Evolutionary conservation across 2,888 invertebrate species (phyloP), one percentile per base, ranked within the genome.

Genomic region (Lepas anatifera): DNA sequence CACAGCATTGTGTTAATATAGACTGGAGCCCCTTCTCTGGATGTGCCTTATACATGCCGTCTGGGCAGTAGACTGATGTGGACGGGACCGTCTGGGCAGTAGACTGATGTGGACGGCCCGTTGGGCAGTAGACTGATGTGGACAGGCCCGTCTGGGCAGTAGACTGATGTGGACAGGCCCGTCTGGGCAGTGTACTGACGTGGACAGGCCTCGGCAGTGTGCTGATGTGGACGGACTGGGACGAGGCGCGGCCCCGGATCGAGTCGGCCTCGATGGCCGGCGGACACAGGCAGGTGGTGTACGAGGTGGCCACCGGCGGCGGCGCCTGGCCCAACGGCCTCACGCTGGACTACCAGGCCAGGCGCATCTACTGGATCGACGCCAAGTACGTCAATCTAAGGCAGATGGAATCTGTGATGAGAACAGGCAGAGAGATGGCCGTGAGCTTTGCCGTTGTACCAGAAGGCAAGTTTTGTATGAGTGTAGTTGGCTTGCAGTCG

Each of bases 161-260:
- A 48, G n/a, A 1, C 25, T 48, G 48, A 48, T 25, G 18, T 48
- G 48, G 25, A 25, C 25, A 4, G 48, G 6, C 8, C 25, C n/a
- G 16, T 1, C 41, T 16, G n/a, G n/a, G 4, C 41, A 41, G 41
- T 41, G 16, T 41, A 3, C 41, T 41, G 41, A 41, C 4, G 41
- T 41, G 41, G 41, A 4, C 41, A 16, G 41, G 10, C n/a, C n/a
- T 48, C 48, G 6, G 6, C 58, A 58, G 58, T 32, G 81, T 84
- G 75, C 80, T 93, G 74, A 93, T 93, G 83, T 93, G 92, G 92
- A 89, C 89, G 37, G 92, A 93, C 81, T 93, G 93, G 93, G 89
- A 89, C 78, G 85, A 73, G 75, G 82, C 84, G 72, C 84, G 86
- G 73, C 90, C 92, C 43, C 85, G 92, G 74, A 90, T 93, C 75